Evolutionary conservation across 1,140 invertebrate species (phyloP), one percentile per base, ranked within the genome.

Genomic region (Drusus annulatus): DNA sequence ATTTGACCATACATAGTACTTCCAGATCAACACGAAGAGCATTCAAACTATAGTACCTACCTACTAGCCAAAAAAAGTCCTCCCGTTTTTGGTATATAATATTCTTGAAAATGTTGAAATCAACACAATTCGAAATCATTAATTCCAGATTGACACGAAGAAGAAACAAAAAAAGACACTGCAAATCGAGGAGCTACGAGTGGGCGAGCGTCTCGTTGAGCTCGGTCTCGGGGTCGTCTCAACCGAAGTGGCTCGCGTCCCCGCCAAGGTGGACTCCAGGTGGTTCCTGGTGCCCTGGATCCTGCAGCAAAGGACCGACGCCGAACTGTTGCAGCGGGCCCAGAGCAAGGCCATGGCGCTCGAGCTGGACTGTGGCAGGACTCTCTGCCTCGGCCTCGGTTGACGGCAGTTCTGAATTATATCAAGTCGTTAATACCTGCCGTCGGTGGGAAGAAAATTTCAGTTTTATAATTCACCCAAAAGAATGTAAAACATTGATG

Each of bases 291-390:
- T 69, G 21, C 78, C 73, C n/a, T 80, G 78, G 78, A 15, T 63
- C 19, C 21, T 50, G 4, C 23, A 13, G 21, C 50, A 25, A 10
- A 17, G 69, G 13, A 73, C 8, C 25, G 31, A 19, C 15, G 76
- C 65, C 1, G 74, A 73, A 17, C 15, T 62, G 3, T 63, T 83
- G 0, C 76, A 79, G 63, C 51, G 77, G 17, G 79, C 79, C 5
- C 79, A 83, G 74, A 65, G 76, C 62, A 25, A 45, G 15, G 82
- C 82, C 1, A 60, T 56, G 19, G 31, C 76, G 1, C 69, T 13
- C 76, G 79, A 31, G 58, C 50, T 16, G 82, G 82, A 31, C 63
- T 71, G 19, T 83, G 82, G 82, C 79, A 81, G 28, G 79, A 83
- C 2, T 28, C 51, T 4, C 25, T 79, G 8, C 79, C 79, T 17